phyloP scores from a whole-genome alignment of 1,140 invertebrate genomes.

The Metaphire vulgaris region DNA sequence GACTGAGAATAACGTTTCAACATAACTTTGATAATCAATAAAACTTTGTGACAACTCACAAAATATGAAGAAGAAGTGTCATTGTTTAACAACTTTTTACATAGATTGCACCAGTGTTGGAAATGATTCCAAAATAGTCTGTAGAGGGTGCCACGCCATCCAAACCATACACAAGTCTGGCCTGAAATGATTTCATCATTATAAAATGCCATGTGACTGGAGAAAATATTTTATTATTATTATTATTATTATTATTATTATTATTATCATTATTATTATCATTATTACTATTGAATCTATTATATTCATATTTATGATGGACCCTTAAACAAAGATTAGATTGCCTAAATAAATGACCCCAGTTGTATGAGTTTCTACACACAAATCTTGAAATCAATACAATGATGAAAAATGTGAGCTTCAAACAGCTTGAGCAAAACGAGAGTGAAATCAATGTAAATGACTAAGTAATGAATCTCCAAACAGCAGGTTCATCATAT shows the following conservation, averaged over 20 bases:
- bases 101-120: not conserved
- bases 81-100: not conserved
- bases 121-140: not conserved
- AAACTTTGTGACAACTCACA: not conserved
- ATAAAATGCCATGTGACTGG: not conserved
- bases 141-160: not conserved
- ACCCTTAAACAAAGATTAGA: too few relatives aligned
- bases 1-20: too few relatives aligned
- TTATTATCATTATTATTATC: not conserved
- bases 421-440: too few relatives aligned
- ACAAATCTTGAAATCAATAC: too few relatives aligned
- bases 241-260: not conserved
- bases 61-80: not conserved
- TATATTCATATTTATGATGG: too few relatives aligned
- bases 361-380: too few relatives aligned
- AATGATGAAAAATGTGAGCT: too few relatives aligned
- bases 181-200: not conserved
- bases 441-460: too few relatives aligned
- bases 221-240: not conserved
- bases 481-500: too few relatives aligned
- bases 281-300: not conserved
- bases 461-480: too few relatives aligned
- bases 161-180: not conserved
- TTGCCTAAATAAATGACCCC: too few relatives aligned
- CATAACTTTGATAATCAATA: too few relatives aligned